Evolutionary conservation across 2,113 vertebrate genomes (phyloP).

Genomic region (Anhinga anhinga): DNA sequence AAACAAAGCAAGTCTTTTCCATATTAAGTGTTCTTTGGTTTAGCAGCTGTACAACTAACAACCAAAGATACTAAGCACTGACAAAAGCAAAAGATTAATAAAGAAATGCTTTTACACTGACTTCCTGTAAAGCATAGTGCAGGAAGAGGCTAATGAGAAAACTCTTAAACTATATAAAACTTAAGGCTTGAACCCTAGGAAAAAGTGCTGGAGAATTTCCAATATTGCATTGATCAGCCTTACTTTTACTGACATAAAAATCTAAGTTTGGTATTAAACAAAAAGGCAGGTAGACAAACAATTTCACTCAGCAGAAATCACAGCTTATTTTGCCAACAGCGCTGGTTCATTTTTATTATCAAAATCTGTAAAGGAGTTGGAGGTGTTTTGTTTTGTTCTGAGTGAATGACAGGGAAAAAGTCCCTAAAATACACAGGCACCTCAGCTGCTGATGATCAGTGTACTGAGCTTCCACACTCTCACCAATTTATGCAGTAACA

Average conservation of each 20-base stretch:
- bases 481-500: background rate
- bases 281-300: background rate
- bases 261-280: background rate
- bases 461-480: fast-evolving
- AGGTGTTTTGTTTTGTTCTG: background rate
- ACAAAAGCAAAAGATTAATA: background rate
- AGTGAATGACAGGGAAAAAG: background rate
- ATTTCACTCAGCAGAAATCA: background rate
- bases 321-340: background rate
- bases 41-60: background rate
- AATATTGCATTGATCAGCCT: background rate
- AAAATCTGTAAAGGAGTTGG: background rate
- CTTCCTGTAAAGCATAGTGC: background rate
- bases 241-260: background rate
- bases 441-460: background rate
- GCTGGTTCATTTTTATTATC: background rate
- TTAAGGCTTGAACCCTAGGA: background rate
- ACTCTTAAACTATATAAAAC: background rate
- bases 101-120: background rate
- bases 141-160: background rate
- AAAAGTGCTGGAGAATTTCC: background rate
- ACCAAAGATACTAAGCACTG: background rate
- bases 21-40: background rate
- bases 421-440: background rate
- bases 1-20: background rate